phyloP scores from a whole-genome alignment of 2,113 vertebrate species.

The Crotalus viridis region DNA sequence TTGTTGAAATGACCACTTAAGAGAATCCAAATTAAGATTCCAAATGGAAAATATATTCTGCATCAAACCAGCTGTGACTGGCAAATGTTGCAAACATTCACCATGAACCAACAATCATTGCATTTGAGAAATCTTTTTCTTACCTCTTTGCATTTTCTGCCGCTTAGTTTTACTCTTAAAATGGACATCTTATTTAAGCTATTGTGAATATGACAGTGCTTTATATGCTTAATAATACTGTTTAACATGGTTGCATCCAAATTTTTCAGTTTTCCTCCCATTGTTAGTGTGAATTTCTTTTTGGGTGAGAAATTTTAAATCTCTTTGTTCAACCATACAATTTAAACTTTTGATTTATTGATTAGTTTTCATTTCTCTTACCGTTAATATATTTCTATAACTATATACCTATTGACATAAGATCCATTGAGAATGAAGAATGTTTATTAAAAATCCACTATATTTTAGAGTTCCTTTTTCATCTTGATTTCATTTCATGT shows the following conservation, averaged over 20 bases:
- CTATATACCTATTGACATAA: background rate
- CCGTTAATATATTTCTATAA: background rate
- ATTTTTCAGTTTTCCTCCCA: background rate
- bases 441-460: background rate
- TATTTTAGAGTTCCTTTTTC: background rate
- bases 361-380: background rate
- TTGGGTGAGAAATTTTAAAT: too few species aligned
- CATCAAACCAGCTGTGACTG: conserved; percentile 44
- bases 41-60: conserved; percentile 30
- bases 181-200: background rate
- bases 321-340: too few species aligned
- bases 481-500: conserved; percentile 1
- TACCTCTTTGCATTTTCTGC: conserved; percentile 28
- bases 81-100: conserved; percentile 50
- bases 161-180: conserved; percentile 1
- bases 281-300: background rate
- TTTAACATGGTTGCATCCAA: background rate
- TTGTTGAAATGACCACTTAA: background rate
- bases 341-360: background rate
- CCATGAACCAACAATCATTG: conserved; percentile 31
- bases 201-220: background rate
- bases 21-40: conserved; percentile 18
- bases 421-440: background rate
- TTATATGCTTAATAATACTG: background rate
- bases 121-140: conserved; percentile 34